Conservation (phyloP, 2,113 vertebrate species). For the Emydocephalus ijimae region DNA sequence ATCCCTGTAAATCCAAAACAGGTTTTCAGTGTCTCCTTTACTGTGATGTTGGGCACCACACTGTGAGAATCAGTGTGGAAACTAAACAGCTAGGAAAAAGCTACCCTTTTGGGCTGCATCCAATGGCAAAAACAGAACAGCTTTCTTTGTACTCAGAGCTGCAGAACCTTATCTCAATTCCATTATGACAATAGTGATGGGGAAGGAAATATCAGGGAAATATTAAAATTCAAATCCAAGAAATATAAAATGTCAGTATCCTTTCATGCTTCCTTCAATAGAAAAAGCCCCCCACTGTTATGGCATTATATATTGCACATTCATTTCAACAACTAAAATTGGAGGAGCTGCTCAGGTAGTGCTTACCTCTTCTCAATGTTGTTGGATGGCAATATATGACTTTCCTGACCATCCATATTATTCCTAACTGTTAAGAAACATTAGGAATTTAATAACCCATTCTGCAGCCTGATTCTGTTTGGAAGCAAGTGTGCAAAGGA, state of each 20-base stretch:
- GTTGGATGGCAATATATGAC: constrained; percentile 3
- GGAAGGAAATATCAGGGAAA: not conserved
- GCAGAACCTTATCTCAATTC: constrained; percentile 31
- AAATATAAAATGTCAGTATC: constrained; percentile 20
- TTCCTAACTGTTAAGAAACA: constrained; percentile 4
- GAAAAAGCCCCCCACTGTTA: constrained; percentile 23
- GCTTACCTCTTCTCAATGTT: not conserved
- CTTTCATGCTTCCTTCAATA: constrained; percentile 26
- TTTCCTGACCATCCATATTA: constrained; percentile 8
- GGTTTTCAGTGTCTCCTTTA: constrained; percentile 56
- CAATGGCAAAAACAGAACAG: constrained; percentile 68
- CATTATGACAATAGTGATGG: constrained; percentile 18
- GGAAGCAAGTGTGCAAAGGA: not conserved
- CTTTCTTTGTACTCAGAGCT: constrained; percentile 60
- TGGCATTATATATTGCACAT: not conserved
- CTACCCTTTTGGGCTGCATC: constrained; percentile 64
- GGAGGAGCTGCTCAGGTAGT: constrained; percentile 30
- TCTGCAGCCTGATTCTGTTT: not conserved
- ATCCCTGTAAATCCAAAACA: constrained; percentile 56
- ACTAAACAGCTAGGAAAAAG: constrained; percentile 68
- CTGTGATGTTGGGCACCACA: constrained; percentile 60
- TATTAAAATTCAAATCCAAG: constrained; percentile 20
- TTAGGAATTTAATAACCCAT: not conserved
- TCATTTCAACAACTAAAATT: not conserved
- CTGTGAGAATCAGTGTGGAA: constrained; percentile 69